A percentile compares a stretch with the other conserved stretches of the same genome.
These are phyloP conservation scores for Martes martes DNA, from an alignment of 2,113 vertebrate genomes.

Conservation along the genomic window DNA sequence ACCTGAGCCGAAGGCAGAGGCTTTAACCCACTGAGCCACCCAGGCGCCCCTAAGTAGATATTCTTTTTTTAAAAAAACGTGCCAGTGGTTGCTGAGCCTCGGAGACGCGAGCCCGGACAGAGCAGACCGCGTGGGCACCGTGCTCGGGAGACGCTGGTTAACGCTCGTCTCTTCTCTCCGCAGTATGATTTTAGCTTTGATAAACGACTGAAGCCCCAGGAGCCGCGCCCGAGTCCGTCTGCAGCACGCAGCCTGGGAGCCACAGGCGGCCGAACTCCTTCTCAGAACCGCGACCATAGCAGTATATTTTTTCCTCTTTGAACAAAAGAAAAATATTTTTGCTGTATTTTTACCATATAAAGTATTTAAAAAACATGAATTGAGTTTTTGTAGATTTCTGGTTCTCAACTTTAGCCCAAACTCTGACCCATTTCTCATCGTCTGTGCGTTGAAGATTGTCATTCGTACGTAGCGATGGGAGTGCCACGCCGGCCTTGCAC, in stretches of 20 bases:
- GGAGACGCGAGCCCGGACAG: background rate
- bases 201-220: constrained; percentile 92
- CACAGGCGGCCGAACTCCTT: constrained; percentile 62
- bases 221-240: constrained; percentile 64
- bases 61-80: background rate
- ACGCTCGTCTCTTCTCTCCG: constrained; percentile 70
- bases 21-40: too few relatives aligned
- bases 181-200: constrained; percentile 99
- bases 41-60: background rate
- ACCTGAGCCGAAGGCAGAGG: too few relatives aligned
- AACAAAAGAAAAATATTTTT: constrained; percentile 86
- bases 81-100: background rate
- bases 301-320: constrained; percentile 86
- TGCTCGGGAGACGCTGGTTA: constrained; percentile 54
- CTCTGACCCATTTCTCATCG: background rate
- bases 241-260: constrained; percentile 76
- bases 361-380: constrained; percentile 83
- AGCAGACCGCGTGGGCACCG: background rate
- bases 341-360: constrained; percentile 90
- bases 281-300: constrained; percentile 76
- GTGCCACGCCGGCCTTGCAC: background rate
- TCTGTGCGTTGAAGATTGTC: background rate
- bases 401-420: constrained; percentile 40
- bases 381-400: constrained; percentile 79
- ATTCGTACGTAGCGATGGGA: background rate